Evolutionary conservation across 92 coral and sea anemone species (phyloP).

Genomic region (Blastomussa wellsi): DNA sequence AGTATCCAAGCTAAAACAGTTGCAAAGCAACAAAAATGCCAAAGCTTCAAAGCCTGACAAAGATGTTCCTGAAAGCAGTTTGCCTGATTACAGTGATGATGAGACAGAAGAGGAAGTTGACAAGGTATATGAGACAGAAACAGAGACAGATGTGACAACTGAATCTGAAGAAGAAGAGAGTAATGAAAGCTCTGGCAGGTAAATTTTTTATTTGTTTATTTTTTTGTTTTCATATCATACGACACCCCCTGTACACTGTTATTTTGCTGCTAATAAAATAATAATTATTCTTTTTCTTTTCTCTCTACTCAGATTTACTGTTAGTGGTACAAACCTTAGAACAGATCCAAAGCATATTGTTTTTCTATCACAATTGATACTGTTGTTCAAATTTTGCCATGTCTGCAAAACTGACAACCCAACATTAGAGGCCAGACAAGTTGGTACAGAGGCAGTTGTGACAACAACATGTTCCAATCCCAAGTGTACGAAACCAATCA

Average conservation of each 20-base stretch:
- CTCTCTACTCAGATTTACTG: not conserved
- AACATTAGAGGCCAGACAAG: constrained; percentile 44
- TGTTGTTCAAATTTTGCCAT: constrained; percentile 53
- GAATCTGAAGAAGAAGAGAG: not conserved
- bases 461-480: constrained; percentile 53
- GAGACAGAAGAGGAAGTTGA: not conserved
- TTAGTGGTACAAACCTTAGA: constrained; percentile 43
- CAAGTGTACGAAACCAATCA: constrained; percentile 35
- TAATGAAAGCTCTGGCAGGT: not conserved
- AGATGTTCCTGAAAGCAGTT: not conserved
- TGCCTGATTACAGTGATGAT: not conserved
- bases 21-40: not conserved
- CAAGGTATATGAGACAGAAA: not conserved
- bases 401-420: constrained; percentile 50
- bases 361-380: constrained; percentile 57
- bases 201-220: not conserved
- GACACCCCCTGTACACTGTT: not conserved
- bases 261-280: not conserved
- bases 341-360: constrained; percentile 69
- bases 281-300: constrained; percentile 2
- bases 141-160: not conserved
- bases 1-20: constrained; percentile 1
- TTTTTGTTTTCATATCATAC: not conserved
- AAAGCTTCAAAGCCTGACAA: not conserved
- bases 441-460: constrained; percentile 55